Evolutionary conservation across 2,888 invertebrate species (phyloP).

Genomic region (Andrena minutula): DNA sequence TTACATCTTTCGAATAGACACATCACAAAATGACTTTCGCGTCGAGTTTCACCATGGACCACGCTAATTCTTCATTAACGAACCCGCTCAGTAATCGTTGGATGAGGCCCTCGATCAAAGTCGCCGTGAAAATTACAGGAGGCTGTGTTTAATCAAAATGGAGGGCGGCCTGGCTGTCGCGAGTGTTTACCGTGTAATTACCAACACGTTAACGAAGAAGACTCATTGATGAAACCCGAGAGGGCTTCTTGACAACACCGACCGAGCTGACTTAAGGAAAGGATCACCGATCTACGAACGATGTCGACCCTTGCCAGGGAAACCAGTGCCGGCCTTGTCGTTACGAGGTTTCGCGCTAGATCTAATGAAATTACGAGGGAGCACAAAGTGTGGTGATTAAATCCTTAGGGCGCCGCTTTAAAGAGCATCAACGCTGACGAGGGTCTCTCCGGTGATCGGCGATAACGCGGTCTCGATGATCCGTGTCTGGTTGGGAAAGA

Average conservation of each 20-base stretch:
- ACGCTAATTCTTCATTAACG: neutral
- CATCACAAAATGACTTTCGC: too few species aligned
- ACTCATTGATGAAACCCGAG: constrained; percentile 32
- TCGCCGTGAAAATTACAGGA: neutral
- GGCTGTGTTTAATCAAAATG: constrained; percentile 9
- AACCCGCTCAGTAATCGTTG: constrained; percentile 3
- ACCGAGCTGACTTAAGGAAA: constrained; percentile 7
- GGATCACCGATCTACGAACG: constrained; percentile 13
- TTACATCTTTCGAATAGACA: too few species aligned
- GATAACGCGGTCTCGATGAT: constrained; percentile 38
- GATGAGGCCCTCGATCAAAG: constrained; percentile 10
- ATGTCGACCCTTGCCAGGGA: neutral
- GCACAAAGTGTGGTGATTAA: constrained; percentile 41
- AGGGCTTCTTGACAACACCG: constrained; percentile 7
- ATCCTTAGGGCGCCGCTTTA: neutral
- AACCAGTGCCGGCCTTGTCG: constrained; percentile 10
- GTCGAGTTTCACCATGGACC: too few species aligned
- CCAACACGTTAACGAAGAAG: constrained; percentile 47
- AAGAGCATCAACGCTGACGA: neutral
- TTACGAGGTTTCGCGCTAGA: constrained; percentile 11
- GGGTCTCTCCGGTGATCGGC: constrained; percentile 10
- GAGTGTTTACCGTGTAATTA: constrained; percentile 41
- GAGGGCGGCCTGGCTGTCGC: neutral
- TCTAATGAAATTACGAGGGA: constrained; percentile 35
- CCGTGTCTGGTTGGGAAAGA: neutral